Evolutionary conservation across 2,113 vertebrate genomes (phyloP), one percentile per base, ranked within the genome.

Genomic region (Melanocharis versteri): DNA sequence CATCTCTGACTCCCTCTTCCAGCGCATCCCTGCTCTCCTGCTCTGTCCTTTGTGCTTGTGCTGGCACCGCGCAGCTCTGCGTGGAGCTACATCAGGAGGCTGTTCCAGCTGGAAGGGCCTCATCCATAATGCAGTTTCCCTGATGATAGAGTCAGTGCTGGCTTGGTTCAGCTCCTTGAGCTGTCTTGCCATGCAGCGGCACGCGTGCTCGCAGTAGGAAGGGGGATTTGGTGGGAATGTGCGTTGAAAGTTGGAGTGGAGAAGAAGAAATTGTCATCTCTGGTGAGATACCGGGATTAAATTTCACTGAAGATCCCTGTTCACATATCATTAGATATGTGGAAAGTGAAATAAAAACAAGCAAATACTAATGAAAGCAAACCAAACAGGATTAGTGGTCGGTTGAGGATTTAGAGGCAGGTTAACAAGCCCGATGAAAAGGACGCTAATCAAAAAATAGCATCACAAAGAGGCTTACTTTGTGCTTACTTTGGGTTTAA

Each of bases 61-160:
- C 21, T 66, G 35, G 22, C 11, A 10, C 31, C 53, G 14, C 18
- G n/a, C n/a, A 44, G 18, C 53, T 61, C 11, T 1, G 2, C 19
- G 10, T 27, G 81, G 39, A 61, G 16, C 28, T 76, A 2, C 45
- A 24, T 37, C 56, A 35, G 7, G 14, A 44, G 30, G 3, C 30
- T 60, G 20, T 9, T 88, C 22, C 65, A 70, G 20, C 28, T 94
- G 54, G 15, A 81, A 81, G n/a, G 11, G 15, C 31, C 22, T 48
- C 65, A 53, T 91, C 54, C 22, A 18, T 73, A 45, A 42, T 18
- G 37, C 13, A 40, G 1, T 69, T 78, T 84, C 30, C n/a, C 28
- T 6, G 5, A 4, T 6, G 5, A 4, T 2, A 17, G 11, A 24
- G 6, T 18, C 44, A 11, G 21, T 10, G 11, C 22, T 83, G 4